These are phyloP conservation scores for Pollenia labialis DNA, from an alignment of 2,888 invertebrate species.

Conservation along the genomic window DNA sequence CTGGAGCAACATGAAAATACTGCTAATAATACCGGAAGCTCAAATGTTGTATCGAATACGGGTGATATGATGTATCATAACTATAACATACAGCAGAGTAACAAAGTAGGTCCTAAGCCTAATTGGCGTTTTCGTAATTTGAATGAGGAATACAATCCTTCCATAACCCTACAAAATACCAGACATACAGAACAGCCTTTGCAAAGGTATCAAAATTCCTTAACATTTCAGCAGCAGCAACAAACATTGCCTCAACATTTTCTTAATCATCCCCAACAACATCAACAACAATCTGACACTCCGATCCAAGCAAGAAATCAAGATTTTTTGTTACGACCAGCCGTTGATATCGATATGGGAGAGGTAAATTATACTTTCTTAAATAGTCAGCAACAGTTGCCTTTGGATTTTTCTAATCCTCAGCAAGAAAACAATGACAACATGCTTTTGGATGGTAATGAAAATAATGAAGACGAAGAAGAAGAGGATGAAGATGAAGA, in stretches of 20 bases:
- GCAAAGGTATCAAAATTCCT: constrained; percentile 71
- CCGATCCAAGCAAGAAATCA: constrained; percentile 73
- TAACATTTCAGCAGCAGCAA: constrained; percentile 50
- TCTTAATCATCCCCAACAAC: constrained; percentile 48
- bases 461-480: constrained; percentile 74
- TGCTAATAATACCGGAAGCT: constrained; percentile 26
- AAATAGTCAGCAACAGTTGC: constrained; percentile 63
- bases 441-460: constrained; percentile 58
- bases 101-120: constrained; percentile 67
- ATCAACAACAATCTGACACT: constrained; percentile 60
- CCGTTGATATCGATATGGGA: constrained; percentile 59
- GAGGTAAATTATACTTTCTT: constrained; percentile 67
- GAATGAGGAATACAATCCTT: constrained; percentile 65
- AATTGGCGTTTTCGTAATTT: constrained; percentile 71
- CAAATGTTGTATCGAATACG: constrained; percentile 32
- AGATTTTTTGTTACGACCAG: constrained; percentile 74
- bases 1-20: constrained; percentile 69
- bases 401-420: constrained; percentile 62
- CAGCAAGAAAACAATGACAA: constrained; percentile 63
- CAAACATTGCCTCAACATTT: constrained; percentile 46
- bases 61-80: constrained; percentile 68
- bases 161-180: constrained; percentile 20
- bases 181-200: constrained; percentile 54
- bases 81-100: constrained; percentile 69
- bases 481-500: constrained; percentile 77